phyloP scores from a whole-genome alignment of 2,113 vertebrate genomes.

The Vulpes lagopus region DNA sequence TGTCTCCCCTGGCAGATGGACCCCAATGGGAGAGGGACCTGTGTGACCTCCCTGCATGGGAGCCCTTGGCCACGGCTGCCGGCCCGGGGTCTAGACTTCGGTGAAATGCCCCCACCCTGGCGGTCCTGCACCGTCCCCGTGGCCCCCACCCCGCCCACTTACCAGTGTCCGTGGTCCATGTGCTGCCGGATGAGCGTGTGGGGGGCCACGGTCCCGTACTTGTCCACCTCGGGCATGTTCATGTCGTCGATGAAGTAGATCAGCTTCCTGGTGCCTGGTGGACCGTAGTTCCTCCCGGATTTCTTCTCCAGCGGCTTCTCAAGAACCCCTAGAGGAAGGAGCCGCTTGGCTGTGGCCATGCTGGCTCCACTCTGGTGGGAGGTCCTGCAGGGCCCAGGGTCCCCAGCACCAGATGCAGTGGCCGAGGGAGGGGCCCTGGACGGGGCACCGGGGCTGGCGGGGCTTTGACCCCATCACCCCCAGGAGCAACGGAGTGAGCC shows the following conservation, averaged over 20 bases:
- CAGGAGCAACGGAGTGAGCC: background rate
- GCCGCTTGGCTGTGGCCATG: fast-evolving
- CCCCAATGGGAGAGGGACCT: fast-evolving
- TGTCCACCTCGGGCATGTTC: slow-evolving; percentile 90
- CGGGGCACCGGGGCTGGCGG: fast-evolving
- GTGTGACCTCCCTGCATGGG: background rate
- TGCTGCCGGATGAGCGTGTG: slow-evolving; percentile 90
- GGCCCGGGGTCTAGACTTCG: background rate
- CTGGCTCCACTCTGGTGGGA: fast-evolving
- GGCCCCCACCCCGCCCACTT: fast-evolving
- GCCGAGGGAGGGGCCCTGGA: no score
- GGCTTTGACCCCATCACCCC: background rate
- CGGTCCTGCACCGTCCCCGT: fast-evolving
- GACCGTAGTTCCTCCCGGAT: slow-evolving; percentile 86
- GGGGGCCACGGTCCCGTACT: slow-evolving; percentile 87
- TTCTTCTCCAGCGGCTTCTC: slow-evolving; percentile 91
- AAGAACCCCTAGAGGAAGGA: slow-evolving; percentile 75
- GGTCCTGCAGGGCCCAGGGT: background rate
- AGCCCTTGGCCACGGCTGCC: background rate
- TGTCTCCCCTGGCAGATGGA: background rate
- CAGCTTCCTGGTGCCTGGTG: slow-evolving; percentile 85
- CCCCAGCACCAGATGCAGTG: fast-evolving
- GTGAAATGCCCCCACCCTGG: no score
- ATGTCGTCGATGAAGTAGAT: slow-evolving; percentile 89
- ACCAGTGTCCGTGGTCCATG: slow-evolving; percentile 89